Evolutionary conservation across 2,888 invertebrate genomes (phyloP).

Genomic region (Clivina fossor): DNA sequence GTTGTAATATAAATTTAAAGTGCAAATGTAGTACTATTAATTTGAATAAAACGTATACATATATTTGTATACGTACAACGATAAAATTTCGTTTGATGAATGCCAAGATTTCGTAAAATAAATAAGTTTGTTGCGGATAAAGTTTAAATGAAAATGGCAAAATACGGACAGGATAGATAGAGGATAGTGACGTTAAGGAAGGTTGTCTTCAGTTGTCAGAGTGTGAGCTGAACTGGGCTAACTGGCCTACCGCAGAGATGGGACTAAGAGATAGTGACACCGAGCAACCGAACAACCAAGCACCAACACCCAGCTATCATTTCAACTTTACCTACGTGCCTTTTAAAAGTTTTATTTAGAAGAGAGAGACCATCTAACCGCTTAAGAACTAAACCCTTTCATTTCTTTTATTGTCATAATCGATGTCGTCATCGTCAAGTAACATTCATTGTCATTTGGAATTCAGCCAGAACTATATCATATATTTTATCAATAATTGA

Average conservation of each 20-base stretch:
- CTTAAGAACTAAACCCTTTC: background rate
- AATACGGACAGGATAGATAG: slow-evolving; percentile 11
- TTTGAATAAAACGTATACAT: no score
- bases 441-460: slow-evolving; percentile 31
- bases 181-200: slow-evolving; percentile 4
- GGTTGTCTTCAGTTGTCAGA: slow-evolving; percentile 11
- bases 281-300: no score
- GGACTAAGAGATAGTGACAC: slow-evolving; percentile 16
- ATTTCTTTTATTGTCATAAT: slow-evolving; percentile 15
- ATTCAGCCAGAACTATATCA: slow-evolving; percentile 13
- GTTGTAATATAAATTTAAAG: no score
- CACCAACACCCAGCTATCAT: no score
- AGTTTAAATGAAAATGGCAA: slow-evolving; percentile 10
- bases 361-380: background rate
- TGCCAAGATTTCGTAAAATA: no score
- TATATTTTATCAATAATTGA: background rate
- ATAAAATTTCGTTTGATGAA: no score
- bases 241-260: slow-evolving; percentile 1
- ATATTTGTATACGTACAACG: no score
- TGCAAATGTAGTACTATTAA: no score
- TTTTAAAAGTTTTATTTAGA: slow-evolving; percentile 31
- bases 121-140: no score
- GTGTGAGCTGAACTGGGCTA: background rate
- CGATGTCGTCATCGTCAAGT: no score
- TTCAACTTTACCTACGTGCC: slow-evolving; percentile 20